Evolutionary conservation across 92 coral and sea anemone genomes (phyloP).

Genomic region (Umimayanthus kanabou): DNA sequence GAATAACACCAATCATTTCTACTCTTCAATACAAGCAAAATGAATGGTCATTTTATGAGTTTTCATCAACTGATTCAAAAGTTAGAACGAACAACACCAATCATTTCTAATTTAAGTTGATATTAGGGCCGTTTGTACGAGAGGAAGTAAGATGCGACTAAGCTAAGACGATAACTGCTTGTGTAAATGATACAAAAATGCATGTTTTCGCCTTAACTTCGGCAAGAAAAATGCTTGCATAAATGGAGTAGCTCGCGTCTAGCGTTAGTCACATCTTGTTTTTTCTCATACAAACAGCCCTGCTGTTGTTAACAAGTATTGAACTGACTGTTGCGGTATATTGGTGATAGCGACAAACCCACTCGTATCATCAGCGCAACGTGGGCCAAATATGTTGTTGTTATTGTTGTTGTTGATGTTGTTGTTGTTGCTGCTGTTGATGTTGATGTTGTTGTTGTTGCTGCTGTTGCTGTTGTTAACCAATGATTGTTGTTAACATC

Average conservation of each 20-base stretch:
- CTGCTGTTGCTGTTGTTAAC: background rate
- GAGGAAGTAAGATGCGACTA: no score
- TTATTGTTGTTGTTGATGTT: no score
- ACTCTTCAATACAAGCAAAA: background rate
- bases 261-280: no score
- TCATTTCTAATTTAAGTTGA: background rate
- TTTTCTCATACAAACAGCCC: no score
- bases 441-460: background rate
- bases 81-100: background rate
- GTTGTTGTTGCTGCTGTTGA: no score
- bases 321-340: conserved; percentile 71
- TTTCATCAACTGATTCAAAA: background rate
- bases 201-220: no score
- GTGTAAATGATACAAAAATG: no score
- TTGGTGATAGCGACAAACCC: conserved; percentile 74
- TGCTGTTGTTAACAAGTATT: background rate
- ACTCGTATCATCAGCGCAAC: conserved; percentile 70
- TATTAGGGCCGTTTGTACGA: no score
- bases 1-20: background rate
- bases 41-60: background rate
- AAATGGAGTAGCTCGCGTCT: no score
- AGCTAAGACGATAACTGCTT: no score
- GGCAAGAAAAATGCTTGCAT: no score
- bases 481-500: background rate
- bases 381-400: no score